phyloP scores from a whole-genome alignment of 35 echinoderm and acorn worm genomes.

The Strongylocentrotus purpuratus region DNA sequence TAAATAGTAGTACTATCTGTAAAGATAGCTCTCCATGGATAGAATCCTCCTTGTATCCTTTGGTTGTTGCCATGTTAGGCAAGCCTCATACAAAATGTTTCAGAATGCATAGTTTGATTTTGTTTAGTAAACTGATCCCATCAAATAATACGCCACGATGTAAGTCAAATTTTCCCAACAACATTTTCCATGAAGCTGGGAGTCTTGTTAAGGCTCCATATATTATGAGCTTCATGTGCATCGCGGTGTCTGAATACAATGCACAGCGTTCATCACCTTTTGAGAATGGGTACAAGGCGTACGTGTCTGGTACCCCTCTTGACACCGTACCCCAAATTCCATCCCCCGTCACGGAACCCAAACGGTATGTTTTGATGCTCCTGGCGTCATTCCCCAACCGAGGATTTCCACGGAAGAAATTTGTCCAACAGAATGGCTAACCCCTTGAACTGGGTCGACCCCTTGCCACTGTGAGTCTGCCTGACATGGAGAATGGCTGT shows the following conservation, averaged over 20 bases:
- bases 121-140: too few relatives aligned
- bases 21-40: too few relatives aligned
- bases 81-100: too few relatives aligned
- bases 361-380: constrained; percentile 25
- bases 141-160: not conserved
- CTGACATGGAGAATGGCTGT: not conserved
- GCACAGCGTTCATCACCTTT: not conserved
- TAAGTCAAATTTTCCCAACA: not conserved
- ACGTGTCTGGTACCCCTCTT: not conserved
- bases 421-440: constrained; percentile 18
- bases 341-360: not conserved
- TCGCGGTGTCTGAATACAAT: not conserved
- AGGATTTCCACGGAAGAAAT: constrained; percentile 15
- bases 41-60: too few relatives aligned
- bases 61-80: too few relatives aligned
- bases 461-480: not conserved
- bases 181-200: too few relatives aligned
- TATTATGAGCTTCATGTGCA: not conserved
- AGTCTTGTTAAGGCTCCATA: too few relatives aligned
- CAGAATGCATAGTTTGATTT: too few relatives aligned
- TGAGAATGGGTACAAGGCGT: not conserved
- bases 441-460: constrained; percentile 26
- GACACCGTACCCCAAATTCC: not conserved
- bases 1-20: too few relatives aligned
- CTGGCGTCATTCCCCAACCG: not conserved